Conservation (phyloP, 1,140 invertebrate genomes). For the Olivierus martensii region DNA sequence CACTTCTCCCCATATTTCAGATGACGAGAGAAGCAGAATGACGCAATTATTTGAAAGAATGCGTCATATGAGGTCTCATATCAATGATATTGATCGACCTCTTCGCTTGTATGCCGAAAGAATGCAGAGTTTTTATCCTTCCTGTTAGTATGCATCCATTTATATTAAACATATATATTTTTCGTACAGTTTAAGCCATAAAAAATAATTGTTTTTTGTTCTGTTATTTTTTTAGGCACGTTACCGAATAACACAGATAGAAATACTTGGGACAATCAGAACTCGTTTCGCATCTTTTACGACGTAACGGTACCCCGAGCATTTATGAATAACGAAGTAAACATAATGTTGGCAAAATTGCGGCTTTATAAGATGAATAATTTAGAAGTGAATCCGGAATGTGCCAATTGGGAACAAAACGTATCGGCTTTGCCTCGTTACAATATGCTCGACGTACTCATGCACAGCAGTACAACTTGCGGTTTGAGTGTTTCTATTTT, state of each 20-base stretch:
- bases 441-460: neutral
- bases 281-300: constrained; percentile 11
- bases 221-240: neutral
- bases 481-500: constrained; percentile 10
- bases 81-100: too few relatives aligned
- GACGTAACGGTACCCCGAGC: constrained; percentile 4
- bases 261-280: constrained; percentile 5
- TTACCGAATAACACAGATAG: constrained; percentile 15
- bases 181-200: too few relatives aligned
- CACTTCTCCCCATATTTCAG: neutral
- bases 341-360: constrained; percentile 9
- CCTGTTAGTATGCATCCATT: constrained; percentile 12
- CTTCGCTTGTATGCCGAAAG: neutral
- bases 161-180: too few relatives aligned
- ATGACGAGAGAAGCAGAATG: constrained; percentile 8
- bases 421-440: neutral
- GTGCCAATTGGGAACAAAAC: neutral
- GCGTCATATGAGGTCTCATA: too few relatives aligned
- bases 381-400: constrained; percentile 1
- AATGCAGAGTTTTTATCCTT: constrained; percentile 15
- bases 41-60: neutral
- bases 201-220: too few relatives aligned
- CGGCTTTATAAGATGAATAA: constrained; percentile 9
- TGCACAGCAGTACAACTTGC: constrained; percentile 5
- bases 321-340: neutral